Evolutionary conservation across 1,140 invertebrate species (phyloP), one percentile per base, ranked within the genome.

Genomic region (Aporrectodea caliginosa): DNA sequence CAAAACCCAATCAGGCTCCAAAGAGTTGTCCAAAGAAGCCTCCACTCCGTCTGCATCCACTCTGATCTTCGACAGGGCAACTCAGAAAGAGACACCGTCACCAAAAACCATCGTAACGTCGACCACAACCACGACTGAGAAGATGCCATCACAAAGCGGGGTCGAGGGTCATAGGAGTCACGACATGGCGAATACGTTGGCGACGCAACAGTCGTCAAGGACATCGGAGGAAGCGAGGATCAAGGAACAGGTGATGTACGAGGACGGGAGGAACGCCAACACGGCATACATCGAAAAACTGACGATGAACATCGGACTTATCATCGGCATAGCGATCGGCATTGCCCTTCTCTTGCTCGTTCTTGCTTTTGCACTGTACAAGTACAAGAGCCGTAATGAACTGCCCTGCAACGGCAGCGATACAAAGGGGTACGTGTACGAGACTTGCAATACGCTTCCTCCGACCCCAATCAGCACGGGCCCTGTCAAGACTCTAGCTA

Each of bases 351-450:
- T 81, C 12, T 43, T 81, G 32, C 80, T 97, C 12, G 90, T 96
- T 30, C 92, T 97, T 73, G 93, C 95, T 29, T 91, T 96, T 35
- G 91, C 96, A 73, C 93, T 96, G 76, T 90, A 96, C 79, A 94
- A 94, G 86, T 94, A 93, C 88, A 93, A 94, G 88, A 93, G 93
- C 82, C 91, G 93, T 69, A 91, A 93, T 6, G 93, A 95, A 84
- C 91, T 92, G 27, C 93, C 92, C 32, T 96, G 95, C 86, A 96
- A 96, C 85, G 92, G 95, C 35, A 94, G 96, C 82, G 94, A 95
- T 84, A 93, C 85, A 80, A 90, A 90, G 85, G 90, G 89, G 82
- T 90, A 89, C 83, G 77, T 81, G 16, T 73, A 77, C 58, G 75
- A 78, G 27, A 35, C 76, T 30, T 82, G 78, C 71, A 82, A 70